Evolutionary conservation across 30 jellyfish, hydroid and myxozoan species (phyloP), one percentile per base, ranked within the genome.

Genomic region (Euphysa ruthae): DNA sequence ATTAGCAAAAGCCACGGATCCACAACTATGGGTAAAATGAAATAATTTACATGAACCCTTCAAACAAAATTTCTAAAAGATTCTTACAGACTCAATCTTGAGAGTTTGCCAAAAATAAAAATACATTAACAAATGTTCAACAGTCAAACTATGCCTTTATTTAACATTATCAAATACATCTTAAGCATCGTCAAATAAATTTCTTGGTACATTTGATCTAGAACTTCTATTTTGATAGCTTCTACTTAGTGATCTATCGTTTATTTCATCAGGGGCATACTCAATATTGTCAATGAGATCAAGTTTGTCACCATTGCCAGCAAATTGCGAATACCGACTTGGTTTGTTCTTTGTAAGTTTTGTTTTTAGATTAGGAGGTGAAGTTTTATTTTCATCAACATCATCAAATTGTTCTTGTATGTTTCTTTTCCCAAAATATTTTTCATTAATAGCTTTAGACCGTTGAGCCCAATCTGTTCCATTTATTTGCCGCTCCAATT

Each of bases 391-490:
- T 15, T 66, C 77, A 13, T 19, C 64, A 43, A 28, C 32, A 27
- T 58, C 82, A 26, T 69, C 85, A 25, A 69, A 69, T 16, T 75
- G 82, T 3, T 51, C 74, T 34, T 78, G 91, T 61, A 54, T 4
- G 23, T 10, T 8, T 2, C 23, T 46, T 46, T 8, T 29, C 6
- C 60, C 60, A 4, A 66, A 23, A 25, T 61, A 43, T 38, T 72
- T 74, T 15, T 82, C 79, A 16, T 63, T 74, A 26, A 82, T 65
- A 16, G 70, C 54, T 15, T 58, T 77, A n/a, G 94, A 88, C 33
- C 93, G 32, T 14, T 63, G 69, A 34, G 81, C 49, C 95, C 95
- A 76, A 26, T 70, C 77, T 43, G 20, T 44, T 22, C 80, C 80
- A 43, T 51, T 43, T 1, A 68, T 68, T 54, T 68, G 69, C 23